These are phyloP conservation scores for Semaprochilodus insignis DNA, from an alignment of 2,797 vertebrate genomes.

Conservation along the genomic window DNA sequence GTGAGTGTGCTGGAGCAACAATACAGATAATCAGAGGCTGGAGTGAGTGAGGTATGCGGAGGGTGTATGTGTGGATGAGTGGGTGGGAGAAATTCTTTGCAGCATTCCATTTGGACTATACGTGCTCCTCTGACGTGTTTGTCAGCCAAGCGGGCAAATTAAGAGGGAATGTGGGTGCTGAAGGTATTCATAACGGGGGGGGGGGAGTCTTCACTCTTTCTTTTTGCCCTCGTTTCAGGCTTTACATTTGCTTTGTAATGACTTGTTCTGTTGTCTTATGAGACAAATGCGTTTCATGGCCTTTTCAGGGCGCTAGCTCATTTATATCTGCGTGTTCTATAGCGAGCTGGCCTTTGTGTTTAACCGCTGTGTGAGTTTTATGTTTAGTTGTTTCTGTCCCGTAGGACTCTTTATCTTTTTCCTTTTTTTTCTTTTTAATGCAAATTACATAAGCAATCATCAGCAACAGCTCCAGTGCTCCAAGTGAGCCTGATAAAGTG, in stretches of 20 bases:
- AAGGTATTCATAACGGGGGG: neutral
- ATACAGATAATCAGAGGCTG: neutral
- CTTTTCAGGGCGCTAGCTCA: neutral
- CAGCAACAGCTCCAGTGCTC: neutral
- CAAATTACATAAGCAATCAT: slow-evolving; percentile 1
- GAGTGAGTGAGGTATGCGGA: neutral
- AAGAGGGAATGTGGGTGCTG: slow-evolving; percentile 2
- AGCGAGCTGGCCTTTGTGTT: neutral
- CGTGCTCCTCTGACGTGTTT: slow-evolving; percentile 29
- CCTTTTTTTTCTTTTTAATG: neutral
- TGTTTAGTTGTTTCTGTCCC: neutral
- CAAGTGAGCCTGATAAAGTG: neutral
- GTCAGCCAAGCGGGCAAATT: slow-evolving; percentile 27
- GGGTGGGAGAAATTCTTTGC: slow-evolving; percentile 15
- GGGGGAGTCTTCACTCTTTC: neutral
- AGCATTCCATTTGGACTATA: slow-evolving; percentile 30
- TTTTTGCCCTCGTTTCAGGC: neutral
- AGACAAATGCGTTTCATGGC: neutral
- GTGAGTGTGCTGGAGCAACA: slow-evolving; percentile 30
- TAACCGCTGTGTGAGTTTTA: neutral
- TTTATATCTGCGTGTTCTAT: neutral
- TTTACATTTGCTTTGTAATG: neutral
- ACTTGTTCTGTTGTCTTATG: neutral
- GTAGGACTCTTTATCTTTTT: neutral
- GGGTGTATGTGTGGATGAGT: slow-evolving; percentile 26